Evolutionary conservation across 2,797 vertebrate species (phyloP), one percentile per base, ranked within the genome.

Genomic region (Galago senegalensis): DNA sequence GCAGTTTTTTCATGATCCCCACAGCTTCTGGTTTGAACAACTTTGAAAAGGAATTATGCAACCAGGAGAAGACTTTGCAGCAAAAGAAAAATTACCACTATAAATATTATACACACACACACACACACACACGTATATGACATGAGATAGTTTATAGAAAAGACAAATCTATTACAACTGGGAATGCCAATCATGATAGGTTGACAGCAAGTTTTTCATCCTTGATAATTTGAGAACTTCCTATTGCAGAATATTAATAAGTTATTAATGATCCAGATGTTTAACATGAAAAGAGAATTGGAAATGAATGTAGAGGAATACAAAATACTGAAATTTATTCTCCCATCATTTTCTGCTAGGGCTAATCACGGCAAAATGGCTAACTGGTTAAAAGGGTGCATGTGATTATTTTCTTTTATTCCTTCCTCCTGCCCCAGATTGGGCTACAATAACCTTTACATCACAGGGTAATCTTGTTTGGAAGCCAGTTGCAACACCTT

Each of bases 231-330:
- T 89, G 63, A 93, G 76, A 81, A 21, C 43, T 82, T 87, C 9
- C 60, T 89, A 88, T 73, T 80, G 58, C 6, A 84, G 75, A 97
- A 95, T 95, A 80, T 89, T 92, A 93, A 89, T 93, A 76, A 91
- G 43, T 72, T 94, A 91, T 92, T 96, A 95, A 92, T 82, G 12
- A 95, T 46, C 63, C 82, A 89, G 82, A 89, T 77, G 79, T 86
- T 87, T 89, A 88, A 92, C 65, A 87, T 91, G 34, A 91, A 95
- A 90, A 89, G 7, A 67, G 70, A 96, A 34, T 4, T 90, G 29
- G 21, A 96, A 86, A 43, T 70, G n/a, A 94, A 83, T 12, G 80
- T 81, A 25, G 25, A 87, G 7, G 37, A 95, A 75, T 77, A 80
- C 34, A 86, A 95, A 90, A 70, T 8, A 94, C 25, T 67, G 14